Evolutionary conservation across 2,888 invertebrate species (phyloP).

Genomic region (Junonia oenone): DNA sequence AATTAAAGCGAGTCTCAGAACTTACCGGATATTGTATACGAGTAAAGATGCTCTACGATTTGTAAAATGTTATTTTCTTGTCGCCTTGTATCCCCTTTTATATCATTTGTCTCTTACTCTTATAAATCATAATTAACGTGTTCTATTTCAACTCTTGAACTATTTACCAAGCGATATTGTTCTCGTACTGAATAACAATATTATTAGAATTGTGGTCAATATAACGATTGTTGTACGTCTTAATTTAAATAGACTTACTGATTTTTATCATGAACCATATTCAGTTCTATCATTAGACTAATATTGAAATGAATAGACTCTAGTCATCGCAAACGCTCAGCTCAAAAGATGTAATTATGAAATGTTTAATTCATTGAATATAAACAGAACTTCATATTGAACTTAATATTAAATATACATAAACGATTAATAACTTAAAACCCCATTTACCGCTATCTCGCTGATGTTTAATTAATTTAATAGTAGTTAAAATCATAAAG

Average conservation of each 20-base stretch:
- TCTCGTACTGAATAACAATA: not conserved
- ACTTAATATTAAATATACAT: not conserved
- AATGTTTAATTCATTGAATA: not conserved
- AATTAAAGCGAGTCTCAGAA: not conserved
- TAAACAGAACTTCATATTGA: not conserved
- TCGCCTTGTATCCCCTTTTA: not conserved
- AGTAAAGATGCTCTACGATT: not conserved
- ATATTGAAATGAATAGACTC: not conserved
- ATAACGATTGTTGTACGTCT: not conserved
- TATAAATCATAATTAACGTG: not conserved
- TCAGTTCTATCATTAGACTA: not conserved
- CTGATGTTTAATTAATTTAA: not conserved
- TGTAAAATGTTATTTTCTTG: not conserved
- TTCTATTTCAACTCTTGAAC: not conserved
- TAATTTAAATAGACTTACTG: not conserved
- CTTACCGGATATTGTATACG: not conserved
- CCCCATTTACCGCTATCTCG: not conserved
- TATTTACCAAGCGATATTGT: not conserved
- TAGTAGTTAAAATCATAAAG: not conserved
- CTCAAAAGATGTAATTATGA: not conserved
- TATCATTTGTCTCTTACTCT: not conserved
- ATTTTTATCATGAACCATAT: not conserved
- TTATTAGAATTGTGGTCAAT: not conserved
- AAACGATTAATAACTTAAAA: no score
- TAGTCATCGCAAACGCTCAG: not conserved